Evolutionary conservation across 2,888 invertebrate species (phyloP).

Genomic region (Eristalis tenax): DNA sequence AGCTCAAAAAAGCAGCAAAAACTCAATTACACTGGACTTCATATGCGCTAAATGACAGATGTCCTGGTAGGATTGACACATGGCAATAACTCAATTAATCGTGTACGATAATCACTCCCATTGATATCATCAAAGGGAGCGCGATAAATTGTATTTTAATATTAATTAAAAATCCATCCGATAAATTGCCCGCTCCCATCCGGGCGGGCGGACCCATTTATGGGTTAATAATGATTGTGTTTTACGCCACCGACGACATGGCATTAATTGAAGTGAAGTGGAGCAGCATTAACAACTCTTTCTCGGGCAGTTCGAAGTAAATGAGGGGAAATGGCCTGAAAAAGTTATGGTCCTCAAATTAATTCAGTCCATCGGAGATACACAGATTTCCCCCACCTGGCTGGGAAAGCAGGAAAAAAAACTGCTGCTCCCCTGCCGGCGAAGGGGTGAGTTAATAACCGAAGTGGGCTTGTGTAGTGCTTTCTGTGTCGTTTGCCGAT

Average conservation of each 20-base stretch:
- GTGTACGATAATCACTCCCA: background rate
- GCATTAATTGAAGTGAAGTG: background rate
- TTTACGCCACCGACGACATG: background rate
- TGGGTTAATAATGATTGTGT: background rate
- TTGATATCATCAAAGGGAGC: background rate
- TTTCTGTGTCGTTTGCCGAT: background rate
- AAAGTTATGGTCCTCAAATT: background rate
- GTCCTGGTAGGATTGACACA: background rate
- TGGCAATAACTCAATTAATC: background rate
- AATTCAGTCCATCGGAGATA: background rate
- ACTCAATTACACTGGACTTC: background rate
- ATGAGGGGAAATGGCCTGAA: background rate
- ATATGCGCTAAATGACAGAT: background rate
- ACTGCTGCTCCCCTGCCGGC: background rate
- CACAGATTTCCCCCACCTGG: too few species aligned
- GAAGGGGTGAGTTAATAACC: background rate
- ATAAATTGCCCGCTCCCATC: background rate
- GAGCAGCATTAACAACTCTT: background rate
- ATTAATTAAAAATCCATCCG: background rate
- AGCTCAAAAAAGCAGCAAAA: background rate
- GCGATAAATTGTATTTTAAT: background rate
- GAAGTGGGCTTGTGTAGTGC: background rate
- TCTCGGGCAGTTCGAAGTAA: background rate
- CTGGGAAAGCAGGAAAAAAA: background rate
- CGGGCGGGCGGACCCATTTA: background rate